Evolutionary conservation across 1,140 invertebrate genomes (phyloP).

Genomic region (Aphelinus atriplicis): DNA sequence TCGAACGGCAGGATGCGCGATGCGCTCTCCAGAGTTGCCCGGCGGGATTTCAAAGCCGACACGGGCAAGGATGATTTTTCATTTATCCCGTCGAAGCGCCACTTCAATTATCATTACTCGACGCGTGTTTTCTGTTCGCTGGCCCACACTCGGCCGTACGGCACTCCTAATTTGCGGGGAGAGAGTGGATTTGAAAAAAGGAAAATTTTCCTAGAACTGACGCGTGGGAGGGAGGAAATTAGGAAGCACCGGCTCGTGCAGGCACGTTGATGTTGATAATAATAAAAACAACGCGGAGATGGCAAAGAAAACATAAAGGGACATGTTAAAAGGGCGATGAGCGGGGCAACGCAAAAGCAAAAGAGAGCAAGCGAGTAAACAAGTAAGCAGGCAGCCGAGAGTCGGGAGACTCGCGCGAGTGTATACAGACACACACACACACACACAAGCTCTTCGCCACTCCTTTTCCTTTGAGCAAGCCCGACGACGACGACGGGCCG

Average conservation of each 20-base stretch:
- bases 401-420: not conserved
- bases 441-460: constrained; percentile 3
- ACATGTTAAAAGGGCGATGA: constrained; percentile 5
- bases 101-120: too few species aligned
- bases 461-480: not conserved
- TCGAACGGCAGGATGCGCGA: too few species aligned
- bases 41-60: too few species aligned
- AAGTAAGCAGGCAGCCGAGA: constrained; percentile 6
- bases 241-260: not conserved
- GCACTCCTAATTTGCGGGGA: too few species aligned
- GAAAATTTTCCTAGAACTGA: not conserved
- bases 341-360: not conserved
- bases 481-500: not conserved
- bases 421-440: too few species aligned
- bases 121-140: too few species aligned
- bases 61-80: too few species aligned
- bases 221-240: not conserved
- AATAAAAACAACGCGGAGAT: constrained; percentile 15
- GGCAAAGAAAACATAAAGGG: constrained; percentile 22
- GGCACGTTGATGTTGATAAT: constrained; percentile 24
- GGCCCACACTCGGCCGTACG: too few species aligned
- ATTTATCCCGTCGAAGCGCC: too few species aligned
- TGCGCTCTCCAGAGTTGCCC: too few species aligned
- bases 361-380: constrained; percentile 14
- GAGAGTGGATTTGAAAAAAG: not conserved